Base-by-base conservation (phyloP, 2,113 vertebrate species). In the Fregata magnificens region DNA sequence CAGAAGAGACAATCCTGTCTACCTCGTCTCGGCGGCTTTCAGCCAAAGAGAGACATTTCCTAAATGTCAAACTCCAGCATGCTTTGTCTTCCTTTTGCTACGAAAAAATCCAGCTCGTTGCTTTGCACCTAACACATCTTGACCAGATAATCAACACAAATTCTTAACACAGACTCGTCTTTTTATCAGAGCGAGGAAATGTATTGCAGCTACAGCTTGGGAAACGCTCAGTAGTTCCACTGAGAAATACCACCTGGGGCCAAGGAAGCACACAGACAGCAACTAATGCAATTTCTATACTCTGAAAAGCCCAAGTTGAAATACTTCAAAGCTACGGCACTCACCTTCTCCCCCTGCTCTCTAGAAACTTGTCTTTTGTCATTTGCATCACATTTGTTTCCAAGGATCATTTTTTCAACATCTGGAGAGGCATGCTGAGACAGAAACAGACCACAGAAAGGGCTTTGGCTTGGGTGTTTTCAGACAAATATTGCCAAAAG, bases 361-460 rank as follows among this genome's bases (percentile, higher is more conserved):
- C 98, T 99, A 67, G 99, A 99, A 34, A 99, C 99, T 91, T 99
- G 99, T 83, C 99, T 98, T 97, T 99, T 99, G 96, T 99, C 99
- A 3, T 99, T 99, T 72, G 99, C 99, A 29, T 99, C 99, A 71
- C 99, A 99, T 94, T 99, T 99, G 97, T 99, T 99, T 18, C 99
- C 99, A 12, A 99, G 98, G 80, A 99, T 99, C 99, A 99, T 99
- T 97, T 99, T 99, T 87, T 99, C 99, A 7, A 99, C 99, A 12
- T 99, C 99, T 3, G 99, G 98, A 26, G 99, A 99, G 18, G 99
- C 99, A 21, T 99, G 99, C 99, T 99, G 90, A 18, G 81, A 94
- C 4, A 87, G 29, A 82, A 49, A 93, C 1, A 66, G 17, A 86
- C 0, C 42, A 73, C 24, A 10, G 29, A 24, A 10, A 22, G 42